These are phyloP conservation scores for Tragopan temminckii DNA, from an alignment of 2,797 vertebrate species.

Conservation along the genomic window DNA sequence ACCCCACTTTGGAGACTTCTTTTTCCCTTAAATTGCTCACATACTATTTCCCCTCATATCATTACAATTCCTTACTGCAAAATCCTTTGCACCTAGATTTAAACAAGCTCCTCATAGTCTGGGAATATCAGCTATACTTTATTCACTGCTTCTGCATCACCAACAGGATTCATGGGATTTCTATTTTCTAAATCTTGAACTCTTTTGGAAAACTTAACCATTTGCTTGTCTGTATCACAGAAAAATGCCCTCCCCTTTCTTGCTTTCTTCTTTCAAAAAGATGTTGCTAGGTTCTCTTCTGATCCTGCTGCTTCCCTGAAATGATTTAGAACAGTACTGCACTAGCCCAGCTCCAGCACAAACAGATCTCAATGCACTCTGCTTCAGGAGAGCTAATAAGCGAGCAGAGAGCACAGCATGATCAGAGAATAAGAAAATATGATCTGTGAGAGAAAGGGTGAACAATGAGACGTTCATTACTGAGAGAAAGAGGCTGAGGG, in stretches of 20 bases:
- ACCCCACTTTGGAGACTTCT: background rate
- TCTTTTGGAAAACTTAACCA: background rate
- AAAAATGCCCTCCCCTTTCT: background rate
- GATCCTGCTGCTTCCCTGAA: background rate
- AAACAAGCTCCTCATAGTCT: background rate
- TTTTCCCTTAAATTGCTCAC: constrained; percentile 1
- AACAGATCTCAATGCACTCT: background rate
- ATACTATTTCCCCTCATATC: background rate
- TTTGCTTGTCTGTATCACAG: background rate
- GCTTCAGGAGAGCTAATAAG: background rate
- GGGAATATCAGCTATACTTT: constrained; percentile 5
- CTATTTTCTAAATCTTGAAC: background rate
- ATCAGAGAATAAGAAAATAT: background rate
- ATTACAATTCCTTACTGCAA: background rate
- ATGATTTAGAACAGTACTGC: background rate
- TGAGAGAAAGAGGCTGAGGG: background rate
- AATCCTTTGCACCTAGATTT: background rate
- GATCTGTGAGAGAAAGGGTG: background rate
- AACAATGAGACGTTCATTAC: background rate
- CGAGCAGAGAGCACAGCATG: background rate
- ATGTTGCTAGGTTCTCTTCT: background rate
- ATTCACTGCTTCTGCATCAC: background rate
- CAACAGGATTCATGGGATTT: background rate
- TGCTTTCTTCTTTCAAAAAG: background rate
- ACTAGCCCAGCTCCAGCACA: background rate